phyloP scores from a whole-genome alignment of 1,140 invertebrate species.

The Leptopilina clavipes region DNA sequence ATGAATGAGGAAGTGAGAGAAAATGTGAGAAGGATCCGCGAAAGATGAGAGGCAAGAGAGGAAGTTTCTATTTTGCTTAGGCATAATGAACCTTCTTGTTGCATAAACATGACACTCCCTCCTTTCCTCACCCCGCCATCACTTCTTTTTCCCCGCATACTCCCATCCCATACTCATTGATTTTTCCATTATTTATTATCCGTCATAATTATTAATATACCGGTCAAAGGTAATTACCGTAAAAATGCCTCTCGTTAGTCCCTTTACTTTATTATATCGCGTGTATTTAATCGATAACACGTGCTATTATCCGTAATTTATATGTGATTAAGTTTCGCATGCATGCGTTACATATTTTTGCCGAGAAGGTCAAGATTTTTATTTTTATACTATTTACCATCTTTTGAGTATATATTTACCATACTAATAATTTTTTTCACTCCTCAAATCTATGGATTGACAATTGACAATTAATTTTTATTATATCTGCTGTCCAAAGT shows the following conservation, averaged over 20 bases:
- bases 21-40: background rate
- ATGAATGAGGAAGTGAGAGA: background rate
- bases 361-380: background rate
- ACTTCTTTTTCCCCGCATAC: background rate
- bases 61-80: conserved; percentile 30
- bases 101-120: conserved; percentile 38
- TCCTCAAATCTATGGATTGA: too few species aligned
- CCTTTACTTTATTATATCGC: background rate
- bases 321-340: too few species aligned
- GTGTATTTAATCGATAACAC: conserved; percentile 4
- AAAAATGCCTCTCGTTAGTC: conserved; percentile 8
- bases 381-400: too few species aligned
- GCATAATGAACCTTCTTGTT: conserved; percentile 41
- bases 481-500: too few species aligned
- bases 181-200: background rate
- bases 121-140: background rate
- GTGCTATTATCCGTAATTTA: conserved; percentile 5
- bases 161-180: background rate
- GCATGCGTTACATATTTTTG: background rate
- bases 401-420: too few species aligned
- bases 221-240: conserved; percentile 7
- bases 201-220: background rate
- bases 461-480: too few species aligned
- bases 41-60: background rate
- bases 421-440: too few species aligned